Percentiles rank a stretch among this genome's conserved stretches.
Conservation (phyloP, 2,888 invertebrate species). For the Trachelus tabidus region DNA sequence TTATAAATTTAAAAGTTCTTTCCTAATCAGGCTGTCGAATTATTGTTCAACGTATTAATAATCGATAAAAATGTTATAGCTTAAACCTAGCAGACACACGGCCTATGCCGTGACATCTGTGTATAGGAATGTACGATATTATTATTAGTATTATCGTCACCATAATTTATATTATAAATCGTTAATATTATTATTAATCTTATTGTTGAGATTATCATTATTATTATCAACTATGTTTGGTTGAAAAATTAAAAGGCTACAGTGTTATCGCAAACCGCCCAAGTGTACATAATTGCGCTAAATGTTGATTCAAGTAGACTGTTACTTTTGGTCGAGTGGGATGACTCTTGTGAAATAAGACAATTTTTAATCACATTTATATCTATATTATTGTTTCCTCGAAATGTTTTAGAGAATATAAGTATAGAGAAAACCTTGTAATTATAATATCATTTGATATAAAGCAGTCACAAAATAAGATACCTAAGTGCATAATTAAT, state of each 20-base stretch:
- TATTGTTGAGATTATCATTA: neutral
- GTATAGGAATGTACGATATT: conserved; percentile 43
- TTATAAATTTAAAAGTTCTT: conserved; percentile 25
- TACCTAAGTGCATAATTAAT: no score
- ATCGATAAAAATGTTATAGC: conserved; percentile 45
- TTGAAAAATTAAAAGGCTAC: conserved; percentile 35
- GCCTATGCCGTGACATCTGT: conserved; percentile 50
- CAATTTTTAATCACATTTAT: no score
- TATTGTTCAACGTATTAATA: conserved; percentile 43
- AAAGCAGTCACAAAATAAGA: no score
- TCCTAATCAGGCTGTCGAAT: conserved; percentile 51
- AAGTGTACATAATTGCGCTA: conserved; percentile 9
- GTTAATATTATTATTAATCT: no score
- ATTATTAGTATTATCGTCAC: conserved; percentile 18
- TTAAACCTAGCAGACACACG: conserved; percentile 52
- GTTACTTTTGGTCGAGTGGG: conserved; percentile 4
- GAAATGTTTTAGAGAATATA: no score
- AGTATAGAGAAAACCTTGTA: no score
- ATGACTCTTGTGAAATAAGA: no score
- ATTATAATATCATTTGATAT: no score
- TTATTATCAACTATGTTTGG: neutral
- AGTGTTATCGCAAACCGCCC: conserved; percentile 44
- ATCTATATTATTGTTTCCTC: no score
- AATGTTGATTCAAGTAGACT: conserved; percentile 15
- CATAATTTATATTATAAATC: neutral